These are phyloP conservation scores for Cherax destructor DNA, from an alignment of 1,140 invertebrate genomes.

Conservation along the genomic window DNA sequence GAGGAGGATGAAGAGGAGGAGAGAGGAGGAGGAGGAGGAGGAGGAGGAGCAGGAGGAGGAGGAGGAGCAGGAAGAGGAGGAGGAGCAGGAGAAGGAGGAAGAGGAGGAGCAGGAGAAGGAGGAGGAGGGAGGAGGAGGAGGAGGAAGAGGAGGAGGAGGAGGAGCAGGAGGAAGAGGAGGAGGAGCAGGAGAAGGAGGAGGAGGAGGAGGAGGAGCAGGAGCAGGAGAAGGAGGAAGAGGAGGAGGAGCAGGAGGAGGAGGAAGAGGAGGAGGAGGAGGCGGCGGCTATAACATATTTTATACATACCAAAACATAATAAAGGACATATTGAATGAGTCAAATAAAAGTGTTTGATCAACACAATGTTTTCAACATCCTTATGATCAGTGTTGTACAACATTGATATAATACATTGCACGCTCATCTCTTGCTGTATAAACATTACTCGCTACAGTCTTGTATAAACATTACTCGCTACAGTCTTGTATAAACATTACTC, in stretches of 20 bases:
- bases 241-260: background rate
- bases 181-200: background rate
- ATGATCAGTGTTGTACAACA: too few relatives aligned
- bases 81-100: background rate
- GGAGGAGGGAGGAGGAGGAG: background rate
- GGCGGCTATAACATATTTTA: too few relatives aligned
- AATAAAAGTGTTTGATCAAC: too few relatives aligned
- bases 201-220: background rate
- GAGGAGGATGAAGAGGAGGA: too few relatives aligned
- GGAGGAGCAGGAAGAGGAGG: background rate
- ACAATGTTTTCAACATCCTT: too few relatives aligned
- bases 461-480: too few relatives aligned
- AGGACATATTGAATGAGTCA: too few relatives aligned
- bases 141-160: background rate
- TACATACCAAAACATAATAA: too few relatives aligned
- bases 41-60: background rate
- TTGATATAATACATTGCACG: too few relatives aligned
- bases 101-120: background rate
- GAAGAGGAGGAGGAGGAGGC: background rate
- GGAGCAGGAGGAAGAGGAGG: background rate
- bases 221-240: background rate
- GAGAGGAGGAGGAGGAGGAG: background rate
- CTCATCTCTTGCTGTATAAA: too few relatives aligned
- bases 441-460: too few relatives aligned
- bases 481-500: too few relatives aligned